Base-by-base conservation (phyloP, 2,113 vertebrate genomes). In the Mastomys coucha region DNA sequence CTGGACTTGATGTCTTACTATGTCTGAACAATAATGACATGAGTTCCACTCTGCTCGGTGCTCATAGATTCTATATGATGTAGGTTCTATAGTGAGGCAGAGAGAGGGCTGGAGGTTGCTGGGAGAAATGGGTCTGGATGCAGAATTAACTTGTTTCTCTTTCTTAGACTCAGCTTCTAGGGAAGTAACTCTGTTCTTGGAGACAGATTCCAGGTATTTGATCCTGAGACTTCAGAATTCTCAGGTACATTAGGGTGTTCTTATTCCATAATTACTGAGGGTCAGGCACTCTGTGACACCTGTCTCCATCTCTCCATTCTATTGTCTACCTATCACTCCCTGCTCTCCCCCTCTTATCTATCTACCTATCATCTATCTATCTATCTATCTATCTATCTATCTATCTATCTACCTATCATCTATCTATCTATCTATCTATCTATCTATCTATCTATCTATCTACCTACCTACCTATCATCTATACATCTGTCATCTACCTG, bases 191-290 rank as follows among this genome's bases (percentile, higher is more conserved):
- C 73, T 94, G n/a, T 80, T 4, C 19, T 45, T 94, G 5, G 91
- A 75, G 69, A 28, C 39, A n/a, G 72, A 80, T 51, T 90, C 69
- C 53, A 20, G n/a, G 89, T 73, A 5, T 31, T 91, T 88, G 45
- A 24, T 90, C 63, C 63, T 56, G 56, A 90, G 72, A 90, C 60
- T 87, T 56, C 51, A 63, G 39, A 84, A 92, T 94, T 92, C 31
- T 56, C 93, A 2, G 82, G 65, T 3, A 14, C 17, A 75, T 93
- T 65, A 65, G 10, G 31, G 28, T 86, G 31, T 78, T 77, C 9
- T n/a, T 58, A 13, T 67, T 69, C 13, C 6, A 63, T 70, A 31
- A 58, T 6, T 51, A 28, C 31, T 49, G 22, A 26, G n/a, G 39
- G 2, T 10, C 51, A 82, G 73, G 49, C 3, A 42, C 7, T 33